Evolutionary conservation across 2,113 vertebrate species (phyloP), one percentile per base, ranked within the genome.

Genomic region (Oxyura jamaicensis): DNA sequence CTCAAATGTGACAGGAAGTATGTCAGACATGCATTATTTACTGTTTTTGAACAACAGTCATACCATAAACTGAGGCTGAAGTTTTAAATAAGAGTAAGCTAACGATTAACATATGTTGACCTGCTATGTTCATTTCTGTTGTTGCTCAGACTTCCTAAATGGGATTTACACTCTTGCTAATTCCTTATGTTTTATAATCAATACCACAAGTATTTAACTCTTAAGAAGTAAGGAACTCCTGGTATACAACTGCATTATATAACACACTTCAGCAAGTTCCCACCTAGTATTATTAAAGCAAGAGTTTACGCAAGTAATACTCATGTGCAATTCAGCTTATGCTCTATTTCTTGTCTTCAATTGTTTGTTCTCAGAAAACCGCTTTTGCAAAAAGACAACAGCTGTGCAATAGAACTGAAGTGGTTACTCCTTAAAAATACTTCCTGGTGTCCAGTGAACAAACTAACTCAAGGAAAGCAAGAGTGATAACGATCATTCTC

Each of bases 91-190:
- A 20, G 58, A 90, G 26, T n/a, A 65, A 81, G 15, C 8, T 65
- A 33, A 20, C 29, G 35, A 15, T 42, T 50, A 63, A 67, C 11
- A 48, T n/a, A 55, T 13, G 31, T 8, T 63, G 29, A 76, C 8
- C 15, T 0, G 0, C 23, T n/a, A 53, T 2, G 33, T 8, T 28
- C 8, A 35, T 89, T 66, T 66, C 18, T 28, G 4, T 13, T 87
- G 28, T 74, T 75, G 33, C 33, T 92, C 48, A 52, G 13, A 42
- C 52, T 63, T 81, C 42, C 46, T 78, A 77, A 90, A 56, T 19
- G 22, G 10, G 35, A 58, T 13, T 18, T 23, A 46, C 3, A 83
- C 3, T 53, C 53, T 44, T 86, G 46, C 5, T 88, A 71, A 78
- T 42, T 48, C 22, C 28, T 72, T 75, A 1, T 29, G 33, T 72